A percentile compares a stretch with the other conserved stretches of the same genome.
phyloP scores from a whole-genome alignment of 2,113 vertebrate genomes.

The Seriola quinqueradiata region DNA sequence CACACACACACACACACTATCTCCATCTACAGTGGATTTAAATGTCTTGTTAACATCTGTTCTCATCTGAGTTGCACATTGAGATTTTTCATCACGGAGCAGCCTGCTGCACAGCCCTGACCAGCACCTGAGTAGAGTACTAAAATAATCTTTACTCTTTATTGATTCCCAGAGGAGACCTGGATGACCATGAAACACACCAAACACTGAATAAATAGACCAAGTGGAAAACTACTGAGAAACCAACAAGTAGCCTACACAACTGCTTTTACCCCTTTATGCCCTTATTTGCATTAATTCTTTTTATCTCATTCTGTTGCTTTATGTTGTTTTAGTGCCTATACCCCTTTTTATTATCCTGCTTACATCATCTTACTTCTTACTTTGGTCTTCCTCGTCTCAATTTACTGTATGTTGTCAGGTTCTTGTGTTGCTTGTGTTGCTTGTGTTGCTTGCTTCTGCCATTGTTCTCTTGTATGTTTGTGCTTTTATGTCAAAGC shows the following conservation, averaged over 20 bases:
- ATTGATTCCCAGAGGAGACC: slow-evolving; percentile 17
- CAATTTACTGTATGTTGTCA: no score
- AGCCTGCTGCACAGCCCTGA: background rate
- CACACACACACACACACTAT: background rate
- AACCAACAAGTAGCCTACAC: background rate
- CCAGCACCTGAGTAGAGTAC: slow-evolving; percentile 9
- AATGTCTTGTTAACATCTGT: background rate
- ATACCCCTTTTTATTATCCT: no score
- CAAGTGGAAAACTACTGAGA: background rate
- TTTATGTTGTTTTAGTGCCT: no score
- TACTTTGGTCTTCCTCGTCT: no score
- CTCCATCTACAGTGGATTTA: background rate
- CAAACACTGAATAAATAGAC: background rate
- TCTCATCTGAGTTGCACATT: background rate
- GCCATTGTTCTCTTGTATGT: no score
- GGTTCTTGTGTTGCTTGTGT: no score
- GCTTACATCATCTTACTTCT: no score
- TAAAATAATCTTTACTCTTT: slow-evolving; percentile 1
- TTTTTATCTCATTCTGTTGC: no score
- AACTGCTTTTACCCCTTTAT: no score
- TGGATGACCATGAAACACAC: background rate
- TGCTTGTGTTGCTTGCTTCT: no score
- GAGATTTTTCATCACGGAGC: background rate
- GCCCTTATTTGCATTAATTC: no score
- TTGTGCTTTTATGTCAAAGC: no score